These are phyloP conservation scores for Rhegmatorhina hoffmannsi DNA, from an alignment of 2,113 vertebrate species.

Conservation along the genomic window DNA sequence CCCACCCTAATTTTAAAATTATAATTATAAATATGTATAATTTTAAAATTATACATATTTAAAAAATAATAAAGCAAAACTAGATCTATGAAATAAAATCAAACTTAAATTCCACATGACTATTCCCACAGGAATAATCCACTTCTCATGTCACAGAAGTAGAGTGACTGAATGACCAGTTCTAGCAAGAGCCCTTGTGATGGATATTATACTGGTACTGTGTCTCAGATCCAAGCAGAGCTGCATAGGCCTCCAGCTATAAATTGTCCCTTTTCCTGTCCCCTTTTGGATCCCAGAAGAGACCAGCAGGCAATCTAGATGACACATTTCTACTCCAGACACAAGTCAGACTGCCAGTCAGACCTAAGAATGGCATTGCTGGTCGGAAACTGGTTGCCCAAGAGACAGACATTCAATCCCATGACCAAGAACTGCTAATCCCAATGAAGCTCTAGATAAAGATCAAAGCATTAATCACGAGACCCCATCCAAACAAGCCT, in stretches of 20 bases:
- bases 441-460: not conserved
- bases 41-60: not conserved
- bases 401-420: not conserved
- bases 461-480: constrained; percentile 12
- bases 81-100: not conserved
- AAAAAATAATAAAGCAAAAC: not conserved
- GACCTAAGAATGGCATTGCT: not conserved
- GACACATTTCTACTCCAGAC: not conserved
- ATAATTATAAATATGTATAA: too few species aligned
- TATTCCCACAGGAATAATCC: not conserved
- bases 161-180: not conserved
- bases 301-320: not conserved
- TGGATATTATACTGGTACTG: not conserved
- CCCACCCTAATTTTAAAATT: fast-evolving
- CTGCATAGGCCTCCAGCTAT: not conserved
- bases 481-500: not conserved
- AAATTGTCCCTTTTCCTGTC: not conserved
- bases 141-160: not conserved
- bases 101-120: not conserved
- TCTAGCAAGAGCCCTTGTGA: not conserved
- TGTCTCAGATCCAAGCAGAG: not conserved
- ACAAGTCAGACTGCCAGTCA: fast-evolving
- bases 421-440: not conserved
- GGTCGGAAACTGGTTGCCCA: not conserved
- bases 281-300: not conserved